Evolutionary conservation across 2,888 invertebrate genomes (phyloP), one percentile per base, ranked within the genome.

Genomic region (Leucozona laternaria): DNA sequence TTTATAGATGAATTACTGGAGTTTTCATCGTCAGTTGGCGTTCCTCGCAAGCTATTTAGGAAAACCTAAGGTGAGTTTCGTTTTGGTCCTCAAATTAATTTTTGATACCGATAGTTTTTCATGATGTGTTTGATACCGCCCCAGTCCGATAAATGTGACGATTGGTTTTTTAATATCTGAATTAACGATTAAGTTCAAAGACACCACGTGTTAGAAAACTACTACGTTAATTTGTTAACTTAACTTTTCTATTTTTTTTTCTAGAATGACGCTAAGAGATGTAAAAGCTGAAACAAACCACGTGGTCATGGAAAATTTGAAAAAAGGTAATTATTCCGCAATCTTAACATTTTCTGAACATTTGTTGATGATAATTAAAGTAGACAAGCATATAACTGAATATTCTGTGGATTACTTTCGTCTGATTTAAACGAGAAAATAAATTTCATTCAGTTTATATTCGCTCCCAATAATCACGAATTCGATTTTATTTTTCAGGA

Each of bases 311-410:
- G 17, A 20, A 45, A 50, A 50, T 50, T 50, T 25, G 3, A 50
- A 15, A 50, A 50, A 50, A 50, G 50, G 22, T 50, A 50, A 50
- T 11, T 48, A 10, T 4, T 0, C 7, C 15, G 28, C 15, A 25
- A 15, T n/a, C 2, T 28, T 15, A 22, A 5, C 2, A 13, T 25
- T 13, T 50, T 53, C 22, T 62, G 4, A 28, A 13, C 45, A 6
- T 57, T 43, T 79, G 6, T 13, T 89, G 89, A 89, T 89, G 88
- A 89, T 87, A 86, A 10, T 58, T 58, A 77, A 60, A 83, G 84
- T 88, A 88, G 89, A 89, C 89, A 89, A 89, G 89, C 89, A 88
- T 84, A 88, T 88, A 88, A 70, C 88, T 45, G 85, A 88, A 88
- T 64, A 20, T 66, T 60, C 2, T 90, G 90, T 88, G 75, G 90